Percentiles rank a stretch among this genome's conserved stretches.
These are phyloP conservation scores for Microvelia longipes DNA, from an alignment of 1,140 invertebrate species.

Conservation along the genomic window DNA sequence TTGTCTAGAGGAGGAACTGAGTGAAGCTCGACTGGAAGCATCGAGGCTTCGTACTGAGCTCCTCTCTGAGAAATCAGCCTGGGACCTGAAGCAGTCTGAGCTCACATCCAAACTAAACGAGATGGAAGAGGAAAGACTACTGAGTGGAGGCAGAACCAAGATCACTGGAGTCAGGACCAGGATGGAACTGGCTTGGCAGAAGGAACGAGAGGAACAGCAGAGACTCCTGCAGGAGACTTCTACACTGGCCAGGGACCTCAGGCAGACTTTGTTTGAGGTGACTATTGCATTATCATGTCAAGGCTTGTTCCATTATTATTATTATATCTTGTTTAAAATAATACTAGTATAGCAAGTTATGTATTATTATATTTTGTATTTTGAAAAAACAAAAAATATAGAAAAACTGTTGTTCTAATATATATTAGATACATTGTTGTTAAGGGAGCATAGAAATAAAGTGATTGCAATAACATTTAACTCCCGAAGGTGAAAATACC, in stretches of 20 bases:
- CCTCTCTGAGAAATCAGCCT: constrained; percentile 70
- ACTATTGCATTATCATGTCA: not conserved
- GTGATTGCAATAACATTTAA: too few relatives aligned
- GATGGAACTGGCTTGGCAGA: constrained; percentile 89
- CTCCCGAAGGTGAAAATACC: too few relatives aligned
- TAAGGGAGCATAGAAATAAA: too few relatives aligned
- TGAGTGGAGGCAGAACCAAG: constrained; percentile 63
- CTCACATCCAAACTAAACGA: constrained; percentile 84
- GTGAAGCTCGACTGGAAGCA: constrained; percentile 60
- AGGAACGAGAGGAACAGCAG: constrained; percentile 84
- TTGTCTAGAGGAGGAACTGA: constrained; percentile 74
- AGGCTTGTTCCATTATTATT: too few relatives aligned
- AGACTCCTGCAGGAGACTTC: constrained; percentile 78
- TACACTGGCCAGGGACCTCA: constrained; percentile 70
- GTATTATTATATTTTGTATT: too few relatives aligned
- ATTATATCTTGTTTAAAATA: too few relatives aligned
- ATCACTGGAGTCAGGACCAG: constrained; percentile 70
- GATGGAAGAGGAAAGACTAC: constrained; percentile 67
- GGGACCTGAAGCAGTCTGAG: constrained; percentile 75
- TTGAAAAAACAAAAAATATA: too few relatives aligned
- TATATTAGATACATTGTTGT: too few relatives aligned
- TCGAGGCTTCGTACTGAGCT: constrained; percentile 78
- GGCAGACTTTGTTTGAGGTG: constrained; percentile 73
- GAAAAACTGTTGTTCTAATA: too few relatives aligned
- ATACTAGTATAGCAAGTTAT: too few relatives aligned